Evolutionary conservation across 2,888 invertebrate species (phyloP).

Genomic region (Micropterix aruncella): DNA sequence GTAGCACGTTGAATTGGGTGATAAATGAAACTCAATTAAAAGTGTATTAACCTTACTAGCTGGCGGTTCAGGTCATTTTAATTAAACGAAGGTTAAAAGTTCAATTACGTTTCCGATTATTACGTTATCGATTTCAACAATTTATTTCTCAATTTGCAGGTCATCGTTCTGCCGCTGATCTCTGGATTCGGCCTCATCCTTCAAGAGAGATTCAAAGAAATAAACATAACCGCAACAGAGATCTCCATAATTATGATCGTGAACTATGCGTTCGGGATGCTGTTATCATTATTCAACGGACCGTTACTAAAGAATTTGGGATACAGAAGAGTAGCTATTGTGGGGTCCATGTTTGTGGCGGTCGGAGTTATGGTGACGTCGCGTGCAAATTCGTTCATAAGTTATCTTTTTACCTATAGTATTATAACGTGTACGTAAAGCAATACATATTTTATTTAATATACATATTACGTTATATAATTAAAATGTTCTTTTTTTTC

Average conservation of each 20-base stretch:
- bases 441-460: neutral
- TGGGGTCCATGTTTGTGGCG: slow-evolving; percentile 38
- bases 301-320: slow-evolving; percentile 45
- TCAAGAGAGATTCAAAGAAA: slow-evolving; percentile 42
- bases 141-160: slow-evolving; percentile 19
- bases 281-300: slow-evolving; percentile 49
- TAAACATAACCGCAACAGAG: slow-evolving; percentile 44
- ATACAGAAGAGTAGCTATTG: slow-evolving; percentile 47
- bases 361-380: slow-evolving; percentile 45
- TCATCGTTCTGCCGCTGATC: slow-evolving; percentile 41
- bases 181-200: slow-evolving; percentile 54
- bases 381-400: slow-evolving; percentile 36
- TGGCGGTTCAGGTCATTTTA: too few relatives aligned
- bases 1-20: too few relatives aligned
- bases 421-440: slow-evolving; percentile 50
- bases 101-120: too few relatives aligned
- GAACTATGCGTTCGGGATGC: slow-evolving; percentile 54
- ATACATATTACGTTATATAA: neutral
- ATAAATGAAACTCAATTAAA: too few relatives aligned
- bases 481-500: slow-evolving; percentile 16
- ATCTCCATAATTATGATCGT: slow-evolving; percentile 47
- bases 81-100: too few relatives aligned
- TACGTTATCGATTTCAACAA: slow-evolving; percentile 5
- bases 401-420: slow-evolving; percentile 50
- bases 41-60: too few relatives aligned